Evolutionary conservation across 1,140 invertebrate species (phyloP).

Genomic region (Manduca sexta): DNA sequence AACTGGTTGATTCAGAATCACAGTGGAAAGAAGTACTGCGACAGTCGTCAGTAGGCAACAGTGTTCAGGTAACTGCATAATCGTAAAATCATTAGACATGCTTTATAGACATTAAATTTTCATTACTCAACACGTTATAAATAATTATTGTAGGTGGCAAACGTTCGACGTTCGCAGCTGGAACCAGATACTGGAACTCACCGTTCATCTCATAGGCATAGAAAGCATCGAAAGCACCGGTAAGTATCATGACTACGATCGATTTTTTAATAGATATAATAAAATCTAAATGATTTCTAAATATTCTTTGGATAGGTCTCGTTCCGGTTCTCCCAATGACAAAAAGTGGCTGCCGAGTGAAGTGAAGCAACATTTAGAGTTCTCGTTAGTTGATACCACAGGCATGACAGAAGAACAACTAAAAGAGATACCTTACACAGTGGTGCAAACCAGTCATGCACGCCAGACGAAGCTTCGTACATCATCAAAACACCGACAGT

Average conservation of each 20-base stretch:
- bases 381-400: conserved; percentile 89
- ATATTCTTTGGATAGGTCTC: conserved; percentile 58
- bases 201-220: conserved; percentile 69
- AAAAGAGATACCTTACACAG: conserved; percentile 93
- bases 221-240: conserved; percentile 80
- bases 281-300: no score
- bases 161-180: conserved; percentile 74
- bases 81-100: not conserved
- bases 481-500: conserved; percentile 67
- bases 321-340: conserved; percentile 81
- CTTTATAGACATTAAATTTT: not conserved
- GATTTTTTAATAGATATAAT: no score
- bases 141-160: conserved; percentile 73
- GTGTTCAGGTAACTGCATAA: conserved; percentile 51
- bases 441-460: conserved; percentile 82
- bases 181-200: conserved; percentile 64
- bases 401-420: conserved; percentile 92
- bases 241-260: conserved; percentile 29
- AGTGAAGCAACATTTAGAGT: conserved; percentile 88
- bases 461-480: conserved; percentile 74
- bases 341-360: conserved; percentile 82
- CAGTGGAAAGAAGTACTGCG: conserved; percentile 91
- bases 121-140: not conserved
- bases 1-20: conserved; percentile 89
- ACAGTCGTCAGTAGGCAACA: conserved; percentile 62